Conservation (phyloP, 2,888 invertebrate species). For the Cistogaster globosa region DNA sequence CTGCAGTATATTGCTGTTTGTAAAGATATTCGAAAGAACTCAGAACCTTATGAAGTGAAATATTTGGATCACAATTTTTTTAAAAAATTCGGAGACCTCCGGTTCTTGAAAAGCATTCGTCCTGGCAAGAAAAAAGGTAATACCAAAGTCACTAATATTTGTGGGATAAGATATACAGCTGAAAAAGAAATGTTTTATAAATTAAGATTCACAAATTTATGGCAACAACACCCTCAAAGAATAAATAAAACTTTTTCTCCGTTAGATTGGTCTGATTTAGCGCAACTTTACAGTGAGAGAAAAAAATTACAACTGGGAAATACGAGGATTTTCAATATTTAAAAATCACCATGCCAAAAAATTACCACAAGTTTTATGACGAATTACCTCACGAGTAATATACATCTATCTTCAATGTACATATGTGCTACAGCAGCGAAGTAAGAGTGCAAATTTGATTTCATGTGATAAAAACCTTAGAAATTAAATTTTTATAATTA, state of each 20-base stretch:
- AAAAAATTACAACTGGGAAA: slow-evolving; percentile 39
- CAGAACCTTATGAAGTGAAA: too few relatives aligned
- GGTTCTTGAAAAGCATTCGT: slow-evolving; percentile 49
- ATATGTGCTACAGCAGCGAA: too few relatives aligned
- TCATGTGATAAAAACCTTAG: too few relatives aligned
- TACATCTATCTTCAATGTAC: too few relatives aligned
- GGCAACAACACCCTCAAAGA: slow-evolving; percentile 42
- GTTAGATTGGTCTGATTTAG: slow-evolving; percentile 44
- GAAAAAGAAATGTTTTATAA: slow-evolving; percentile 47
- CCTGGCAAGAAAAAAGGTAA: too few relatives aligned
- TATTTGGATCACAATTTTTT: slow-evolving; percentile 39
- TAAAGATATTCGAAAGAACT: slow-evolving; percentile 44
- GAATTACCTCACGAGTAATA: too few relatives aligned
- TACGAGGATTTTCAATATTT: slow-evolving; percentile 53
- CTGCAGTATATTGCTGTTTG: too few relatives aligned
- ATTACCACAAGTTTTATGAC: slow-evolving; percentile 58
- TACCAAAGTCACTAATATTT: too few relatives aligned
- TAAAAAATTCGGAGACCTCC: too few relatives aligned
- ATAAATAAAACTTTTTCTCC: slow-evolving; percentile 12
- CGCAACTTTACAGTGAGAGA: too few relatives aligned
- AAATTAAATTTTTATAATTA: too few relatives aligned
- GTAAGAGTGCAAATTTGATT: too few relatives aligned
- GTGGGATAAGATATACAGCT: slow-evolving; percentile 48
- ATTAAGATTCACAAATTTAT: slow-evolving; percentile 33
- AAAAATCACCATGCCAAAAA: slow-evolving; percentile 41